These are phyloP conservation scores for Falco rusticolus DNA, from an alignment of 2,797 vertebrate genomes.

Conservation along the genomic window DNA sequence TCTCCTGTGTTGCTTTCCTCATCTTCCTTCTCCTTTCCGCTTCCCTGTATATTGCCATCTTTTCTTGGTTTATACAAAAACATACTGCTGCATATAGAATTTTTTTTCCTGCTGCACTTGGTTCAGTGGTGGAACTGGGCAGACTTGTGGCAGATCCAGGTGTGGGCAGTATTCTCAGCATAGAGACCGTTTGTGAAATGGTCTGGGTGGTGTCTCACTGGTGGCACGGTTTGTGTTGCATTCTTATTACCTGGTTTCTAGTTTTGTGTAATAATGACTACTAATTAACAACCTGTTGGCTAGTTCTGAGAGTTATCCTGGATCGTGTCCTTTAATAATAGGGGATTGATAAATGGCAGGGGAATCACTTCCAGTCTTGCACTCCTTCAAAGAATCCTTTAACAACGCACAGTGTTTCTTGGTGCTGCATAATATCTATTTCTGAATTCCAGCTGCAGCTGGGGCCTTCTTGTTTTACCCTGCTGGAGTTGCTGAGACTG, in stretches of 20 bases:
- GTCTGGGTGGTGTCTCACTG: neutral
- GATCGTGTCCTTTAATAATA: neutral
- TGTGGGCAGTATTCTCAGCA: neutral
- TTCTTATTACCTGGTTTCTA: neutral
- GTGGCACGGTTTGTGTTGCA: neutral
- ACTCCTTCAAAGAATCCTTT: conserved; percentile 5
- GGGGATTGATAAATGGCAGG: neutral
- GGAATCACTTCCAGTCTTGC: neutral
- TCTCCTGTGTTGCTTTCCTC: neutral
- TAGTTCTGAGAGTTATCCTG: neutral
- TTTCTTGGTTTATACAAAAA: neutral
- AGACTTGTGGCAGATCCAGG: neutral
- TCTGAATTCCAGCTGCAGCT: conserved; percentile 31
- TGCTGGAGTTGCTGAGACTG: neutral
- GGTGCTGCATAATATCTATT: neutral
- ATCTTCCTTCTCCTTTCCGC: neutral
- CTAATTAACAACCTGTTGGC: neutral
- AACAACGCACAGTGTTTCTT: neutral
- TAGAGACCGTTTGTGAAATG: neutral
- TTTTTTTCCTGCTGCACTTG: neutral
- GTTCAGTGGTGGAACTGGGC: neutral
- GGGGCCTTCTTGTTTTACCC: neutral
- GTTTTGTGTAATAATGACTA: neutral
- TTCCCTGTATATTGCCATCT: neutral
- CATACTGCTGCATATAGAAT: neutral